Base-by-base conservation (phyloP, 2,113 vertebrate species). In the Xenopus borealis region DNA sequence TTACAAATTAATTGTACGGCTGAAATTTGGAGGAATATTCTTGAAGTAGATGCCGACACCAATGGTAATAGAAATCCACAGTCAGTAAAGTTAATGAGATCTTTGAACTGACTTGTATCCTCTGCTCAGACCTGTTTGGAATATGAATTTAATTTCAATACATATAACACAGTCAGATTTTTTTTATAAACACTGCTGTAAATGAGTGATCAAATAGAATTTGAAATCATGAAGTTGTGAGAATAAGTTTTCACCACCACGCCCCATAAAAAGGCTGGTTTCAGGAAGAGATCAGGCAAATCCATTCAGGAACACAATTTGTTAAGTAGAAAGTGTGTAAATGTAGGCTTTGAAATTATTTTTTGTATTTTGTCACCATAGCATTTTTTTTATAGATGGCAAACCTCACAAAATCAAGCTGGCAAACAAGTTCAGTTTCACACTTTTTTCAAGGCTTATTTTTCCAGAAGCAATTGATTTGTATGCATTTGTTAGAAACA, bases 131-230 rank as follows among this genome's bases (percentile, higher is more conserved):
- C 74, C 74, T 77, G 74, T 77, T 77, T 77, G 67, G 50, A 77
- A 64, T 77, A 77, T 64, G 46, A 57, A 70, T 70, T 77, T 64
- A 46, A 33, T 75, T 23, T 77, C 62, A 19, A 77, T 55, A 77
- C 74, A 77, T 62, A 52, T 55, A 63, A 57, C 55, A 70, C 66
- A 64, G 50, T 50, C 47, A 53, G 18, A 23, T 27, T 46, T 58
- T 11, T 14, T 68, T 74, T 73, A 44, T 69, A 55, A 62, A 44
- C 91, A 92, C 91, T 93, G 91, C 91, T 92, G 88, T 92, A 92
- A 92, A 92, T 93, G 91, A 93, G 91, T 93, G 91, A 92, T 93
- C 91, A 93, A 93, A 93, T 93, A 84, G 85, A 85, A 85, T 64
- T 66, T 27, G 30, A 68, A 68, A n/a, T 61, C 20, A 61, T 23